phyloP scores from a whole-genome alignment of 2,888 invertebrate genomes.

The Lasius platythorax region DNA sequence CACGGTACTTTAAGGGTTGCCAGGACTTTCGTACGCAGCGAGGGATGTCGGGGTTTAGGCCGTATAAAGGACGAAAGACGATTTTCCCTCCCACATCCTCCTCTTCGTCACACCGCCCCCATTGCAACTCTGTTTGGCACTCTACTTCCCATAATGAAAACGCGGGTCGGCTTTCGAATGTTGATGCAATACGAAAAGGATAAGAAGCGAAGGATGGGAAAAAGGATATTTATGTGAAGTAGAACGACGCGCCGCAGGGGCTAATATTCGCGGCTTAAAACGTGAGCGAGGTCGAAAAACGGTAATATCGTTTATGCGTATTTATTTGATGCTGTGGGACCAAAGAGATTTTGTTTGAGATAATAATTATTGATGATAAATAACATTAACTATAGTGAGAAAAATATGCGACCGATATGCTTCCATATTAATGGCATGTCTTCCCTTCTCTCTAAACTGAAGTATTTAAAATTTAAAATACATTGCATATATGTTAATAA shows the following conservation, averaged over 20 bases:
- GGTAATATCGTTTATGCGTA: neutral
- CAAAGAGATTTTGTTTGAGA: neutral
- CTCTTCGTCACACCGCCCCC: too few species aligned
- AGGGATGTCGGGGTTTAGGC: neutral
- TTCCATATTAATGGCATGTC: neutral
- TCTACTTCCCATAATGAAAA: neutral
- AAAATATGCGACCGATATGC: neutral
- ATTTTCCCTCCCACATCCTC: too few species aligned
- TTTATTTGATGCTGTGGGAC: neutral
- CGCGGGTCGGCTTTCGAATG: neutral
- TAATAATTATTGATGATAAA: neutral
- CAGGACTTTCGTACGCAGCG: slow-evolving; percentile 28
- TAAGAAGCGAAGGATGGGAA: neutral
- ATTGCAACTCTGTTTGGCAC: neutral
- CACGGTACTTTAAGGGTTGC: slow-evolving; percentile 50
- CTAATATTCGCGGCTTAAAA: slow-evolving; percentile 25
- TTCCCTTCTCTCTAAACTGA: neutral
- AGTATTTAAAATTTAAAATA: neutral
- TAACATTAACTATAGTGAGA: too few species aligned
- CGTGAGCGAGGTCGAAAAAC: slow-evolving; percentile 3
- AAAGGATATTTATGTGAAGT: neutral
- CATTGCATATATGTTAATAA: neutral
- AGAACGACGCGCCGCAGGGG: neutral
- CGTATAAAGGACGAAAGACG: neutral
- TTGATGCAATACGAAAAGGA: neutral